Evolutionary conservation across 2,888 invertebrate genomes (phyloP).

Genomic region (Heliconius aoede): DNA sequence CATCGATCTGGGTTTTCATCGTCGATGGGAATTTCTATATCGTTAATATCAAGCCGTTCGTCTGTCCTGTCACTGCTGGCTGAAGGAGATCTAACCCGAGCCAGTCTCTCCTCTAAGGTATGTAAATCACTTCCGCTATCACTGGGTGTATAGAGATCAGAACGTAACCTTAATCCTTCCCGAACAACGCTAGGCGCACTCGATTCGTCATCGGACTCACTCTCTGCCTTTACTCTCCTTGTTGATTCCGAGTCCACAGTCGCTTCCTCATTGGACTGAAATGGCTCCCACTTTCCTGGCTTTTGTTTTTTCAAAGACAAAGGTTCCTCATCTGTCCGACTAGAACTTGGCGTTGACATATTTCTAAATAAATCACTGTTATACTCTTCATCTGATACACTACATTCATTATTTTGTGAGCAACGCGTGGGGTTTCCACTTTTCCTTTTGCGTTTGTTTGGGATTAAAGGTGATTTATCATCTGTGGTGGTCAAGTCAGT

Average conservation of each 20-base stretch:
- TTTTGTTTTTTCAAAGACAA: constrained; percentile 79
- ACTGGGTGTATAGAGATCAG: constrained; percentile 79
- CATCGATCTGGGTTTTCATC: constrained; percentile 94
- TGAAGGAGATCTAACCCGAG: constrained; percentile 80
- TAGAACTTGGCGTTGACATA: constrained; percentile 70
- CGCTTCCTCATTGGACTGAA: constrained; percentile 76
- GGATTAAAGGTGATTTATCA: constrained; percentile 79
- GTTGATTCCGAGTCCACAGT: constrained; percentile 73
- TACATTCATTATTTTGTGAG: constrained; percentile 82
- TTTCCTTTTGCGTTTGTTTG: constrained; percentile 90
- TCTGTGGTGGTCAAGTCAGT: constrained; percentile 71
- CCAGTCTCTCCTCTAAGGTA: constrained; percentile 78
- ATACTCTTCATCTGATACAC: constrained; percentile 77
- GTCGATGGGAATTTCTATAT: constrained; percentile 92
- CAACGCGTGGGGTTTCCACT: constrained; percentile 92
- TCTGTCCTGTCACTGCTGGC: constrained; percentile 76
- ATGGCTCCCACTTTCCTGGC: constrained; percentile 74
- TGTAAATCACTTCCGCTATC: constrained; percentile 80
- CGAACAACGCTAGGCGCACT: constrained; percentile 79
- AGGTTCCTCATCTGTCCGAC: constrained; percentile 74
- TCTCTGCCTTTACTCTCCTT: constrained; percentile 78
- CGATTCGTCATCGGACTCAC: constrained; percentile 79
- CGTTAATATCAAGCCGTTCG: constrained; percentile 72
- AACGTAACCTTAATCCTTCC: constrained; percentile 75
- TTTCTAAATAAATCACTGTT: constrained; percentile 76